Percentiles rank a stretch among this genome's conserved stretches.
Conservation (phyloP, 1,140 invertebrate genomes). For the Choristoneura fumiferana region DNA sequence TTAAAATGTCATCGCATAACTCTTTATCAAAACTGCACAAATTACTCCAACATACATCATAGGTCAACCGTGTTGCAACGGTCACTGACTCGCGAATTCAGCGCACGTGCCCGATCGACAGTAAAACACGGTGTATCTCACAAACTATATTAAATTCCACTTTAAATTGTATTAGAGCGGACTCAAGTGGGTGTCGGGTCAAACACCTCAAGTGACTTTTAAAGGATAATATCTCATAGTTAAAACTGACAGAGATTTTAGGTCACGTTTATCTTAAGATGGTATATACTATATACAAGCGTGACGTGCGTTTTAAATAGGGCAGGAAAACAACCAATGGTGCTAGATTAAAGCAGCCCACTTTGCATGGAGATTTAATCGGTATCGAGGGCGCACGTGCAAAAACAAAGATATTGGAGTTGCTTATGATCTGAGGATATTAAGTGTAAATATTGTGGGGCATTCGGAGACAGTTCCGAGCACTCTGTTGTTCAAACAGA, state of each 20-base stretch:
- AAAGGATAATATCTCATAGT: conserved; percentile 10
- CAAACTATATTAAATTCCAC: background rate
- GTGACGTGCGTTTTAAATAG: conserved; percentile 12
- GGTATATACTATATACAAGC: conserved; percentile 3
- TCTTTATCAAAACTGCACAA: no score
- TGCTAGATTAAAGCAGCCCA: conserved; percentile 5
- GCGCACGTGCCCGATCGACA: background rate
- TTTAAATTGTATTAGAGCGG: background rate
- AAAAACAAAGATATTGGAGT: conserved; percentile 2
- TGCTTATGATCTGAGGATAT: background rate
- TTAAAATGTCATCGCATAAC: no score
- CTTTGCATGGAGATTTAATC: conserved; percentile 7
- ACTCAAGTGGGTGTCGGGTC: conserved; percentile 1
- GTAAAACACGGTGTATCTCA: background rate
- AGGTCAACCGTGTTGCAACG: background rate
- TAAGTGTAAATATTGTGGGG: conserved; percentile 12
- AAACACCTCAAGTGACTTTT: background rate
- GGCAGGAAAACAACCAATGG: conserved; percentile 4
- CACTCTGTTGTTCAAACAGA: conserved; percentile 12
- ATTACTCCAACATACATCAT: background rate
- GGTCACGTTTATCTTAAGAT: conserved; percentile 11
- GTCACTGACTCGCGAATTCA: conserved; percentile 6
- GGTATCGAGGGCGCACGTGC: background rate
- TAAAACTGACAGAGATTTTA: conserved; percentile 9
- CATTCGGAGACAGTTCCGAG: background rate